A percentile compares a stretch with the other conserved stretches of the same genome.
phyloP scores from a whole-genome alignment of 2,113 vertebrate species.

The Silurus meridionalis region DNA sequence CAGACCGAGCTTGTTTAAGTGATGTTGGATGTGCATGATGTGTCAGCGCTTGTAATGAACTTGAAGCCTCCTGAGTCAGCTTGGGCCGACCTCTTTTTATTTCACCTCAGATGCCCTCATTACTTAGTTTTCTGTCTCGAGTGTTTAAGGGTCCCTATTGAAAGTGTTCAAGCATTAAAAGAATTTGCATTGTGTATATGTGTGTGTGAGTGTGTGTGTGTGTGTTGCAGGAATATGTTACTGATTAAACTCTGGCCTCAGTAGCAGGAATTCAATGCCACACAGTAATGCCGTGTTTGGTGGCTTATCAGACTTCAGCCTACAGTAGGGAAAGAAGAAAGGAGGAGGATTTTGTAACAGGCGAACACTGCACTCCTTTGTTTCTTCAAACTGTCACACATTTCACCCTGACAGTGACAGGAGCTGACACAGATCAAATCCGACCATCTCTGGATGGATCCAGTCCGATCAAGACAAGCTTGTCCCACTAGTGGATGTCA shows the following conservation, averaged over 20 bases:
- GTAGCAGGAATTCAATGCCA: background rate
- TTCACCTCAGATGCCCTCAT: constrained; percentile 1
- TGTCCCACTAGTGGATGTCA: constrained; percentile 29
- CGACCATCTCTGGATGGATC: constrained; percentile 20
- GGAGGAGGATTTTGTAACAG: constrained; percentile 19
- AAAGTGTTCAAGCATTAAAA: background rate
- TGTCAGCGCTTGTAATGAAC: constrained; percentile 18
- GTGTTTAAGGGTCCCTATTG: background rate
- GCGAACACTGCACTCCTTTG: background rate
- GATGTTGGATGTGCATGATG: background rate
- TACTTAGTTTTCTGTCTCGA: background rate
- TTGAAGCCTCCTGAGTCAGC: constrained; percentile 25
- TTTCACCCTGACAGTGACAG: constrained; percentile 28
- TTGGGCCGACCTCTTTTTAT: constrained; percentile 21
- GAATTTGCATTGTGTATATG: background rate
- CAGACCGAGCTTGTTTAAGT: background rate
- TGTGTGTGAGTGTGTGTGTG: background rate
- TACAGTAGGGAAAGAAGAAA: constrained; percentile 1
- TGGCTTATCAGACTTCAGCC: constrained; percentile 25
- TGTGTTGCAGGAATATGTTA: background rate
- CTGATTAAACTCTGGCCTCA: constrained; percentile 27
- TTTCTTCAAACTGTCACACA: constrained; percentile 24
- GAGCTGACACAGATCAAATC: constrained; percentile 26
- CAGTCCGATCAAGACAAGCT: constrained; percentile 34
- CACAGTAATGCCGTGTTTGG: constrained; percentile 20